phyloP scores from a whole-genome alignment of 2,797 vertebrate species.

The Petrocephalus schoutedeni region DNA sequence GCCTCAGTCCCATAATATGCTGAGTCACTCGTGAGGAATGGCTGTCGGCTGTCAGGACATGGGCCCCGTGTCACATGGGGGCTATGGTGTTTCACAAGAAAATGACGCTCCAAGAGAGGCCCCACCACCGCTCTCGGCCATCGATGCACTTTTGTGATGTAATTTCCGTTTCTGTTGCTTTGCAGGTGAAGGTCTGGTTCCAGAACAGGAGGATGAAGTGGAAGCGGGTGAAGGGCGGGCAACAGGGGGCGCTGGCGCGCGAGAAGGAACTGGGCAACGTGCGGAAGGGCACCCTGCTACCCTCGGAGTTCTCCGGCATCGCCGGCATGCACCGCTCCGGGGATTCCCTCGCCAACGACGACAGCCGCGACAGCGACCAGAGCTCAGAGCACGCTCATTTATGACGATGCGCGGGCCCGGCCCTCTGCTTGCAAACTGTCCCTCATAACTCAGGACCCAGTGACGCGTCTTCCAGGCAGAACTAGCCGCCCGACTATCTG shows the following conservation, averaged over 20 bases:
- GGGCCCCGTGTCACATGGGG: conserved; percentile 6
- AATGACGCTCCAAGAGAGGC: background rate
- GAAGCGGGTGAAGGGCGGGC: conserved; percentile 83
- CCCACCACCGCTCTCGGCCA: background rate
- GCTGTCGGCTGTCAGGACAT: background rate
- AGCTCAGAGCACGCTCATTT: conserved; percentile 80
- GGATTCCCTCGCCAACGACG: conserved; percentile 75
- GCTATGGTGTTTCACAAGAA: background rate
- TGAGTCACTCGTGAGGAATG: background rate
- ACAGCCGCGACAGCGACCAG: conserved; percentile 81
- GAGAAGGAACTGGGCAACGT: conserved; percentile 86
- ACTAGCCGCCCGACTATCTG: background rate
- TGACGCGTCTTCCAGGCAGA: background rate
- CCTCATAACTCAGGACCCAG: conserved; percentile 39
- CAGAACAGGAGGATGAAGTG: conserved; percentile 86
- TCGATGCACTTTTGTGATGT: background rate
- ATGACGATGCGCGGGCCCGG: conserved; percentile 58
- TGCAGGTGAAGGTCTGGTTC: conserved; percentile 85
- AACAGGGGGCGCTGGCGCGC: conserved; percentile 76
- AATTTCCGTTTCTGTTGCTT: background rate
- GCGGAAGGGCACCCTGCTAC: conserved; percentile 80
- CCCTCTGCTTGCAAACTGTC: conserved; percentile 5
- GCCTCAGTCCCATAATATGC: background rate
- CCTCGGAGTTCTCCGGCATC: conserved; percentile 77
- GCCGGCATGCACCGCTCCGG: conserved; percentile 70